A percentile compares a stretch with the other conserved stretches of the same genome.
phyloP scores from a whole-genome alignment of 2,888 invertebrate genomes.

The Ashinkailepas kermadecensis region DNA sequence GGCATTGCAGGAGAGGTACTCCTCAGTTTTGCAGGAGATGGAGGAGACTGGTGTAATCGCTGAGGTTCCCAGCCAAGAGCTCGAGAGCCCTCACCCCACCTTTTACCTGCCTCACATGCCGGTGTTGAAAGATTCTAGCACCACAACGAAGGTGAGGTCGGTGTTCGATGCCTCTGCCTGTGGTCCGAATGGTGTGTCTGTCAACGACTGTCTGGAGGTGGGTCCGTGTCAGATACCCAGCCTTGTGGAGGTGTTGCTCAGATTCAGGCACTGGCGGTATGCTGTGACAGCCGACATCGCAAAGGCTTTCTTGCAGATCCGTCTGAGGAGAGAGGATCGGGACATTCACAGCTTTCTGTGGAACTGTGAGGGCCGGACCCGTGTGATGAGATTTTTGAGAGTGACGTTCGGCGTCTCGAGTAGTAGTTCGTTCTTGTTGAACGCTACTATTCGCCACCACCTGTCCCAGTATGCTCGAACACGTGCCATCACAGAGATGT shows the following conservation, averaged over 20 bases:
- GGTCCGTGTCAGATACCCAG: neutral
- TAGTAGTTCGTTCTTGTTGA: neutral
- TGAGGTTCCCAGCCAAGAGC: neutral
- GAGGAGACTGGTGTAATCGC: neutral
- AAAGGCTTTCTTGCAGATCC: neutral
- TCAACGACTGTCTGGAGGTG: neutral
- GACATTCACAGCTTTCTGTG: neutral
- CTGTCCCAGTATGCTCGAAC: neutral
- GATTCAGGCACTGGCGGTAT: neutral
- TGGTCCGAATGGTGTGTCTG: neutral
- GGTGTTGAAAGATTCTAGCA: neutral
- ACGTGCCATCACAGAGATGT: neutral
- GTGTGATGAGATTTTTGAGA: neutral
- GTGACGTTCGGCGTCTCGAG: neutral
- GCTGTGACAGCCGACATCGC: neutral
- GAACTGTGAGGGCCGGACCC: neutral
- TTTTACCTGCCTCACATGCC: neutral
- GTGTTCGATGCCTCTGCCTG: neutral
- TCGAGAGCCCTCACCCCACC: neutral
- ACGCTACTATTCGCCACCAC: neutral
- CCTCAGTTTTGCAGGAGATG: neutral
- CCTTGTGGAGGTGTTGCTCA: neutral
- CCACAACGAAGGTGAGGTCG: neutral
- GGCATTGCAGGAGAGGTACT: neutral
- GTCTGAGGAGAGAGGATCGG: neutral